Conservation (phyloP, 2,888 invertebrate genomes). For the Petrophora chlorosata region DNA sequence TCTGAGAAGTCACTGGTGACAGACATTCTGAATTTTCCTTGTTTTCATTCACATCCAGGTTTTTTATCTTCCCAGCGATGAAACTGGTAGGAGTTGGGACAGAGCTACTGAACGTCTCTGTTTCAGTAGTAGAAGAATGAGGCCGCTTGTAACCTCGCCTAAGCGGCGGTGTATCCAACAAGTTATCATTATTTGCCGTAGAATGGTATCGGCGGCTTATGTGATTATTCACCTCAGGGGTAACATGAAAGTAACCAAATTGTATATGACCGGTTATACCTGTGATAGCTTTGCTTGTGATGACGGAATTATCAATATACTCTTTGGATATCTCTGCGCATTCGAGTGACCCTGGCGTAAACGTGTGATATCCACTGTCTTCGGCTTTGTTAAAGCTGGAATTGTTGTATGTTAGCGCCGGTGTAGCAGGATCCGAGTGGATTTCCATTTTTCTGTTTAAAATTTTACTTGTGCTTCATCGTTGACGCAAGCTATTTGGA, state of each 20-base stretch:
- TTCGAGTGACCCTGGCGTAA: constrained; percentile 69
- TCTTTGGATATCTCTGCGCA: constrained; percentile 61
- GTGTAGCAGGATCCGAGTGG: constrained; percentile 58
- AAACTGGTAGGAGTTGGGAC: constrained; percentile 70
- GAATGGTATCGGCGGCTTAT: constrained; percentile 42
- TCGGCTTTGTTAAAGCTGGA: constrained; percentile 63
- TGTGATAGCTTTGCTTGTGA: constrained; percentile 43
- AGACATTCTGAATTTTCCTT: constrained; percentile 47
- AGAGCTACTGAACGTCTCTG: constrained; percentile 38
- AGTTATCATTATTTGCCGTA: constrained; percentile 28
- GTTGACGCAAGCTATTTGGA: not conserved
- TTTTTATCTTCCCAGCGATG: constrained; percentile 70
- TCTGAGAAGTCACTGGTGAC: constrained; percentile 35
- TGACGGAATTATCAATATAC: constrained; percentile 52
- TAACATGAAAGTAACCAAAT: constrained; percentile 45
- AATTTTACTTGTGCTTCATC: constrained; percentile 28
- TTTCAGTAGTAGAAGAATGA: constrained; percentile 52
- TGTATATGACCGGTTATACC: constrained; percentile 52
- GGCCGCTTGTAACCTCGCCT: constrained; percentile 65
- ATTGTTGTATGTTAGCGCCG: constrained; percentile 54
- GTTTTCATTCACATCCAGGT: constrained; percentile 65
- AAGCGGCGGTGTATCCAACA: constrained; percentile 52
- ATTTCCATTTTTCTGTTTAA: constrained; percentile 58
- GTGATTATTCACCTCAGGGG: constrained; percentile 49
- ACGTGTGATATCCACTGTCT: constrained; percentile 77